Conservation (phyloP, 2,113 vertebrate species). For the Perca fluviatilis region DNA sequence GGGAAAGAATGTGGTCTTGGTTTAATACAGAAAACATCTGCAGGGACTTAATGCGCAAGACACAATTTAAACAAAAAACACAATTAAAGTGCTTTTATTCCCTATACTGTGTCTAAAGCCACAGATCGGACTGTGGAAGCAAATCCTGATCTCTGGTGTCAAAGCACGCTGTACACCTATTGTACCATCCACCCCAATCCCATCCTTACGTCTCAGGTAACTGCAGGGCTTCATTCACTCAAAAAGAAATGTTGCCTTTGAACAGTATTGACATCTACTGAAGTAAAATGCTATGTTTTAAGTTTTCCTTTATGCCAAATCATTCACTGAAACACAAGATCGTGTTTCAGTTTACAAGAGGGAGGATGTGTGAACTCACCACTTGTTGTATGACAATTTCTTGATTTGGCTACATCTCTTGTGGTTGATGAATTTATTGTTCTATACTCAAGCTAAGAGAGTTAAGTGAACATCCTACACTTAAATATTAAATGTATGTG, state of each 20-base stretch:
- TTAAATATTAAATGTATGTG: constrained; percentile 5
- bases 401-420: constrained; percentile 3
- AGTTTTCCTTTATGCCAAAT: background rate
- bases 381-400: background rate
- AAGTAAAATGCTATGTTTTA: background rate
- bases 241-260: background rate
- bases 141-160: background rate
- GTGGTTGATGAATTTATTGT: constrained; percentile 18
- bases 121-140: background rate
- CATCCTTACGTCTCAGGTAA: background rate
- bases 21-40: background rate
- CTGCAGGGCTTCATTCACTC: background rate
- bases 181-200: background rate
- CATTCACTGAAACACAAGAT: background rate
- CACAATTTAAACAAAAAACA: background rate
- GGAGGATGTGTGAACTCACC: background rate
- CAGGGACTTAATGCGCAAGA: no score
- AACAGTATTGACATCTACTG: background rate
- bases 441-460: background rate
- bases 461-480: background rate
- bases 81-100: background rate
- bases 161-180: background rate
- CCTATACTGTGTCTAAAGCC: background rate
- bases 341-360: constrained; percentile 1
- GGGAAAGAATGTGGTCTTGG: background rate